These are phyloP conservation scores for Pristiophorus japonicus DNA, from an alignment of 2,113 vertebrate species.

Conservation along the genomic window DNA sequence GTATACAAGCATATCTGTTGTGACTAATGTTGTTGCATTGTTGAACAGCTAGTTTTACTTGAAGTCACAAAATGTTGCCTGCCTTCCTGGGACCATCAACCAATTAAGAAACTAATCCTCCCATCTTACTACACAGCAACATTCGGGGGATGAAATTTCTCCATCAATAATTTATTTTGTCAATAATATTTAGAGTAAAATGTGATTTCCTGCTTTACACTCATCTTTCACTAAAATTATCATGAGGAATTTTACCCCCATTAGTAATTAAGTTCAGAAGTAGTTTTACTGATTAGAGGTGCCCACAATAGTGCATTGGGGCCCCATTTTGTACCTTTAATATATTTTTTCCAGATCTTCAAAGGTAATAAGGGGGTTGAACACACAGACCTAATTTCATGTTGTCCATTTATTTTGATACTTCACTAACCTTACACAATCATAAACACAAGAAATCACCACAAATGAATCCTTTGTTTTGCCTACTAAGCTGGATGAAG, in stretches of 20 bases:
- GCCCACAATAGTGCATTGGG: too few relatives aligned
- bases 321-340: too few relatives aligned
- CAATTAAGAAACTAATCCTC: background rate
- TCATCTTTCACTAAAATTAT: background rate
- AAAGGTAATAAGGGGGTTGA: background rate
- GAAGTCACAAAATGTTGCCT: background rate
- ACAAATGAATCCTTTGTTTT: background rate
- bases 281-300: too few relatives aligned
- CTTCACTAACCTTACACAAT: background rate
- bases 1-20: background rate
- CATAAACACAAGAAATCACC: background rate
- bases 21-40: background rate
- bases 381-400: background rate
- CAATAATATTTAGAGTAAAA: background rate
- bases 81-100: background rate
- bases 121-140: background rate
- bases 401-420: background rate
- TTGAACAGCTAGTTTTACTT: background rate
- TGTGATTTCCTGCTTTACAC: background rate
- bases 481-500: background rate
- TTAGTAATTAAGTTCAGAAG: background rate
- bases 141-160: background rate
- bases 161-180: background rate
- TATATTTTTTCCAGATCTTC: background rate
- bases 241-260: background rate